phyloP scores from a whole-genome alignment of 2,888 invertebrate species.

The Drosophila mettleri region DNA sequence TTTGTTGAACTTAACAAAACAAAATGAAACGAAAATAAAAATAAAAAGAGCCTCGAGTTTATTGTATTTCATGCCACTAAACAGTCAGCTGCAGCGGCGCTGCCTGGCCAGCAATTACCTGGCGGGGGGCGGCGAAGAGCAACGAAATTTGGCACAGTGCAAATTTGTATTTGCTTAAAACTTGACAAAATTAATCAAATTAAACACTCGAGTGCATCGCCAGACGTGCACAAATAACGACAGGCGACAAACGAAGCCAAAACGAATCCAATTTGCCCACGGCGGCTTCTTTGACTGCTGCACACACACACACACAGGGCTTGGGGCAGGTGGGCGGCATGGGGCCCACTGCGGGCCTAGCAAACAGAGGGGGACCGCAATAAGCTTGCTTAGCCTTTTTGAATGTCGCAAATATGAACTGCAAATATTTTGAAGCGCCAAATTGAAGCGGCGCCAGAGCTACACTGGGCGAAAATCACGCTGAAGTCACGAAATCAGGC shows the following conservation, averaged over 20 bases:
- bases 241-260: constrained; percentile 43
- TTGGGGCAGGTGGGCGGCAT: background rate
- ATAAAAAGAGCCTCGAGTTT: constrained; percentile 9
- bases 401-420: constrained; percentile 77
- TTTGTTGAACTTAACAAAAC: constrained; percentile 37
- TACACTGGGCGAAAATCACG: constrained; percentile 24
- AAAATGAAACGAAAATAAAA: constrained; percentile 3
- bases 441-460: constrained; percentile 58
- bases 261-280: constrained; percentile 31
- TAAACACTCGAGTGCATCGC: constrained; percentile 83
- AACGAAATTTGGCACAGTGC: constrained; percentile 72
- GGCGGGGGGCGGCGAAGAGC: too few relatives aligned
- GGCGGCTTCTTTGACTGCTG: constrained; percentile 55
- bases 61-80: constrained; percentile 16
- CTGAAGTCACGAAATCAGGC: background rate
- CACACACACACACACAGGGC: constrained; percentile 34
- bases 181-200: constrained; percentile 83
- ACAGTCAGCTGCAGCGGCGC: constrained; percentile 37
- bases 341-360: constrained; percentile 36
- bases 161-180: constrained; percentile 77
- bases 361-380: constrained; percentile 69
- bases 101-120: constrained; percentile 45
- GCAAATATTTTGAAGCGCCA: constrained; percentile 74
- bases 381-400: constrained; percentile 79
- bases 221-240: constrained; percentile 80